Conservation (phyloP, 2,888 invertebrate genomes). For the Eupithecia subfuscata region DNA sequence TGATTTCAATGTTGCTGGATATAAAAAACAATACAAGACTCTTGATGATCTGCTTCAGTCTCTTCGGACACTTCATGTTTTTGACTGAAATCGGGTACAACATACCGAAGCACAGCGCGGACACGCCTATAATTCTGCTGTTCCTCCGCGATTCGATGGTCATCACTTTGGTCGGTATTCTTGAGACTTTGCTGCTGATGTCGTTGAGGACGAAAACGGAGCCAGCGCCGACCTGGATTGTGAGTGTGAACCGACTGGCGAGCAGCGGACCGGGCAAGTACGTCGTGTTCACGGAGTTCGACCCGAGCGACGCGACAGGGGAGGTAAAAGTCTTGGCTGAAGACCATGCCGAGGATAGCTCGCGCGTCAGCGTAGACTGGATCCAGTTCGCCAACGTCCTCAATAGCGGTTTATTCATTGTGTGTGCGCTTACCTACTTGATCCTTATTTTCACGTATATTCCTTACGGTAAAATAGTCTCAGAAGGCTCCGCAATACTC, state of each 20-base stretch:
- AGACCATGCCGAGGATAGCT: constrained; percentile 45
- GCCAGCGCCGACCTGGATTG: constrained; percentile 68
- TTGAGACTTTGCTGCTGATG: constrained; percentile 70
- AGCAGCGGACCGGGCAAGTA: constrained; percentile 70
- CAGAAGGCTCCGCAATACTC: constrained; percentile 5
- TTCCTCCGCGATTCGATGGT: constrained; percentile 78
- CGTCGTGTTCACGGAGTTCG: constrained; percentile 76
- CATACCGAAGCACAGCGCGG: constrained; percentile 84
- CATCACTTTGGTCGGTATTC: constrained; percentile 64
- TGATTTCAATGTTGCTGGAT: constrained; percentile 83
- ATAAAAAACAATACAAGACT: constrained; percentile 83
- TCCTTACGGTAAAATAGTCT: constrained; percentile 55
- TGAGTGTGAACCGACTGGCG: constrained; percentile 61
- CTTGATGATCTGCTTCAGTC: constrained; percentile 81
- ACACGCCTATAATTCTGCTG: constrained; percentile 82
- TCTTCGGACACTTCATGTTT: constrained; percentile 85
- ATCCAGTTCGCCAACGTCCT: constrained; percentile 70
- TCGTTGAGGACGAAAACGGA: constrained; percentile 58
- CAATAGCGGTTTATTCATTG: constrained; percentile 67
- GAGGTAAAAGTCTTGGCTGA: constrained; percentile 60
- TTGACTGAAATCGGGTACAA: constrained; percentile 84
- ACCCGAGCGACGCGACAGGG: constrained; percentile 57
- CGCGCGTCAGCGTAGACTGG: constrained; percentile 65
- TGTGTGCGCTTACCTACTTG: constrained; percentile 64
- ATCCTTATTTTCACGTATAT: constrained; percentile 69